Evolutionary conservation across 2,797 vertebrate species (phyloP).

Genomic region (Myripristis murdjan): DNA sequence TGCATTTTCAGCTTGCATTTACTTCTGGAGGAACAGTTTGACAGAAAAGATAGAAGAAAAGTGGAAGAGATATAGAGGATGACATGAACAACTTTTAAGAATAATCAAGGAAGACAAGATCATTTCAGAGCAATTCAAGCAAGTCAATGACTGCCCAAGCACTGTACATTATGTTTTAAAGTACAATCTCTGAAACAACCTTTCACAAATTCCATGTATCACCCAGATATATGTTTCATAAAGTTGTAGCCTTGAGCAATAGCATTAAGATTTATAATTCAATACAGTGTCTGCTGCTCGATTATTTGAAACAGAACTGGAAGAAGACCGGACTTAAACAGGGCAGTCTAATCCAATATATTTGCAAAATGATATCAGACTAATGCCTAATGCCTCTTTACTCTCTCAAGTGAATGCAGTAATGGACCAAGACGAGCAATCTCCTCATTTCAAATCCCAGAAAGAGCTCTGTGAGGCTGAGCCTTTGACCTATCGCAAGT

Average conservation of each 20-base stretch:
- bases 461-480: too few species aligned
- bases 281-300: conserved; percentile 6
- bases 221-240: conserved; percentile 15
- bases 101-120: background rate
- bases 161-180: background rate
- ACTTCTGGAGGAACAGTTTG: background rate
- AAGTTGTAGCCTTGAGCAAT: background rate
- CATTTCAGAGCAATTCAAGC: background rate
- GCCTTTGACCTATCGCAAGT: background rate
- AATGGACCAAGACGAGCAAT: conserved; percentile 7
- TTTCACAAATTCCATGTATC: background rate
- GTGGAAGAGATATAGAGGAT: background rate
- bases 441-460: conserved; percentile 18
- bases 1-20: background rate
- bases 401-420: conserved; percentile 13
- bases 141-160: too few species aligned
- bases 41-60: background rate
- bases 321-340: background rate
- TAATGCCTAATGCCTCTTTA: conserved; percentile 20
- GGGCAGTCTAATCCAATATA: conserved; percentile 14
- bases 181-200: conserved; percentile 24
- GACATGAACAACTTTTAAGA: background rate
- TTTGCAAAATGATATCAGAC: background rate
- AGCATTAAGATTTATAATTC: conserved; percentile 40
- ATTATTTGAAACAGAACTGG: conserved; percentile 13